phyloP scores from a whole-genome alignment of 1,140 invertebrate genomes.

The Drosophila lini region DNA sequence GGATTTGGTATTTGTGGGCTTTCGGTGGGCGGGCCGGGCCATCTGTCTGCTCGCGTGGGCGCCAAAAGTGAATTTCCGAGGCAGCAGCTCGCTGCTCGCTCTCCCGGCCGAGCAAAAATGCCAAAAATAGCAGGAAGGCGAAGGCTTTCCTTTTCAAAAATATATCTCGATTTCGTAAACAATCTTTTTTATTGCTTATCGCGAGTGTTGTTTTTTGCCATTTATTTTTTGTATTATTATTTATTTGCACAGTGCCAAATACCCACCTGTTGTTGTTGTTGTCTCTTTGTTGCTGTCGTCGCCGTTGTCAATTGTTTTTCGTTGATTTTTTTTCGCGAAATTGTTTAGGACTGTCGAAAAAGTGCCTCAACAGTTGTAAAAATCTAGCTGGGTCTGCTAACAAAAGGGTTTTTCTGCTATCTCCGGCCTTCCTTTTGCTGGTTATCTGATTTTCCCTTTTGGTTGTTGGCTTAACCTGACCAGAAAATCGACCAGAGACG shows the following conservation, averaged over 20 bases:
- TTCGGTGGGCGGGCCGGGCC: constrained; percentile 10
- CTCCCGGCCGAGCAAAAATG: constrained; percentile 32
- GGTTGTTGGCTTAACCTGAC: background rate
- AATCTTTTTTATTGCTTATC: constrained; percentile 5
- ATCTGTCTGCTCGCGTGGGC: constrained; percentile 56
- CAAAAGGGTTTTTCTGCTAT: too few relatives aligned
- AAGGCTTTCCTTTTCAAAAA: constrained; percentile 22
- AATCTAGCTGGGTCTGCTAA: background rate
- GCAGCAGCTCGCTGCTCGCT: constrained; percentile 13
- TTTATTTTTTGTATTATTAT: background rate
- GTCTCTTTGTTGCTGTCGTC: constrained; percentile 26
- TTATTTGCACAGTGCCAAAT: constrained; percentile 12
- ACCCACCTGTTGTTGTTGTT: constrained; percentile 71
- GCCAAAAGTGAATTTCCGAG: constrained; percentile 52
- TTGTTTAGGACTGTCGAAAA: background rate
- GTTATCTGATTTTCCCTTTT: background rate
- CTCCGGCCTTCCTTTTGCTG: background rate
- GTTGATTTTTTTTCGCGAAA: background rate
- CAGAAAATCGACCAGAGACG: constrained; percentile 17
- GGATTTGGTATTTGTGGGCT: constrained; percentile 20
- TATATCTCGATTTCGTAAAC: constrained; percentile 45
- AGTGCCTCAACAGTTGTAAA: background rate
- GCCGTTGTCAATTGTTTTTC: constrained; percentile 6
- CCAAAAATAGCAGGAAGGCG: constrained; percentile 55
- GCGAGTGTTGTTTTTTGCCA: background rate